Evolutionary conservation across 2,888 invertebrate genomes (phyloP).

Genomic region (Trypoxylon attenuatum): DNA sequence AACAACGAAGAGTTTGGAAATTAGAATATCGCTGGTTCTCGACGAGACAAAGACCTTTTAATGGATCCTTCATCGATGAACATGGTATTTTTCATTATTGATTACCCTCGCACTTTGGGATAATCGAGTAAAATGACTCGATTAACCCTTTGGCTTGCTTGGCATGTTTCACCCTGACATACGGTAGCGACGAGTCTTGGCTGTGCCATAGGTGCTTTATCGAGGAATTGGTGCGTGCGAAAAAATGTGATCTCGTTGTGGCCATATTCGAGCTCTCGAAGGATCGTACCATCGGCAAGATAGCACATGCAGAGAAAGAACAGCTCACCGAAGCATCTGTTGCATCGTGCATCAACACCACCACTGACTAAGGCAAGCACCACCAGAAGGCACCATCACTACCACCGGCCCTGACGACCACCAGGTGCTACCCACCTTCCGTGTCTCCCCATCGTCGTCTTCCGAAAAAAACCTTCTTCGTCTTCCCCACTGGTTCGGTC

Average conservation of each 20-base stretch:
- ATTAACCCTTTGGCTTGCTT: too few relatives aligned
- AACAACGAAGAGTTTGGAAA: too few relatives aligned
- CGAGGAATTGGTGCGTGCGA: too few relatives aligned
- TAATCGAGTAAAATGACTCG: too few relatives aligned
- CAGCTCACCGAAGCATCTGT: conserved; percentile 64
- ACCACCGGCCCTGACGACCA: conserved; percentile 59
- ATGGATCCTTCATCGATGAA: too few relatives aligned
- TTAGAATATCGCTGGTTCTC: too few relatives aligned
- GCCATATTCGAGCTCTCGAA: conserved; percentile 10
- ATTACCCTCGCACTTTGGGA: too few relatives aligned
- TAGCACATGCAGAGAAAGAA: conserved; percentile 54
- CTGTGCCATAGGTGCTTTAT: too few relatives aligned
- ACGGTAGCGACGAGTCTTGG: too few relatives aligned
- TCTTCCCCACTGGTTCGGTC: conserved; percentile 11
- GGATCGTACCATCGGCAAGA: conserved; percentile 56
- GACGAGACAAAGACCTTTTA: too few relatives aligned
- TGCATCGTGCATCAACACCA: conserved; percentile 61
- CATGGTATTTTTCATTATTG: too few relatives aligned
- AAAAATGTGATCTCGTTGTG: conserved; percentile 5
- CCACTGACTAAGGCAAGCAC: conserved; percentile 40
- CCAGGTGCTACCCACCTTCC: conserved; percentile 71
- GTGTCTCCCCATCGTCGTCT: conserved; percentile 45
- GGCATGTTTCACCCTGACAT: too few relatives aligned
- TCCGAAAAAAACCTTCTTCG: not conserved
- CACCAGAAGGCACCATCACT: conserved; percentile 58